These are phyloP conservation scores for Stichodactyla helianthus DNA, from an alignment of 64 coral and sea anemone genomes.

Conservation along the genomic window DNA sequence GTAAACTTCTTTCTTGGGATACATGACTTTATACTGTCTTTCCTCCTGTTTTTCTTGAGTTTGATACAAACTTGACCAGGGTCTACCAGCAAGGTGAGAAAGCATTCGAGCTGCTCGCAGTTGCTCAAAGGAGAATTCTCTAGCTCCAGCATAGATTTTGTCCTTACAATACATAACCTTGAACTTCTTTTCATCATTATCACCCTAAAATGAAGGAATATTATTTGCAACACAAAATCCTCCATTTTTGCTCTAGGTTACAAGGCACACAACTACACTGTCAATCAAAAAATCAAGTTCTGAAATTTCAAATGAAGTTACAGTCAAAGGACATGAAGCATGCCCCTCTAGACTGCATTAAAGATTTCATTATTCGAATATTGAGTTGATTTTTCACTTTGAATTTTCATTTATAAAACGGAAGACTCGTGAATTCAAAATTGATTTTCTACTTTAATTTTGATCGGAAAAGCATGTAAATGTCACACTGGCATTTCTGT, in stretches of 20 bases:
- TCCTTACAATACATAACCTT: slow-evolving; percentile 92
- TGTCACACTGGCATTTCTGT: too few species aligned
- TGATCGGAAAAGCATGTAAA: too few species aligned
- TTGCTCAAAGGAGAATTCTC: slow-evolving; percentile 94
- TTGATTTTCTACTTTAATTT: too few species aligned
- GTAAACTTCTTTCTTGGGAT: slow-evolving; percentile 92
- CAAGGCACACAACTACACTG: too few species aligned
- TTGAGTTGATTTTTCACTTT: too few species aligned
- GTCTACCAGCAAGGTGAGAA: slow-evolving; percentile 36
- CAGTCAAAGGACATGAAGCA: too few species aligned
- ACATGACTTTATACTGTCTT: slow-evolving; percentile 40
- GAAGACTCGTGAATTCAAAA: too few species aligned
- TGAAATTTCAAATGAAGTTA: too few species aligned
- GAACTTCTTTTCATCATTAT: slow-evolving; percentile 54
- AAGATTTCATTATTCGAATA: too few species aligned
- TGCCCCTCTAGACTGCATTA: too few species aligned
- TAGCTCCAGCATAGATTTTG: slow-evolving; percentile 88
- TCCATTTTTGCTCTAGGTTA: neutral
- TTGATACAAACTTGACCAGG: neutral
- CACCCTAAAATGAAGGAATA: slow-evolving; percentile 23
- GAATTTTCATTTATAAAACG: too few species aligned
- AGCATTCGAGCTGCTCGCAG: slow-evolving; percentile 65
- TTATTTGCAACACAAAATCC: neutral
- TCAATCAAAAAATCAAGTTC: too few species aligned
- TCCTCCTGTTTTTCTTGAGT: neutral